phyloP scores from a whole-genome alignment of 2,113 vertebrate genomes.

The Nipponia nippon region DNA sequence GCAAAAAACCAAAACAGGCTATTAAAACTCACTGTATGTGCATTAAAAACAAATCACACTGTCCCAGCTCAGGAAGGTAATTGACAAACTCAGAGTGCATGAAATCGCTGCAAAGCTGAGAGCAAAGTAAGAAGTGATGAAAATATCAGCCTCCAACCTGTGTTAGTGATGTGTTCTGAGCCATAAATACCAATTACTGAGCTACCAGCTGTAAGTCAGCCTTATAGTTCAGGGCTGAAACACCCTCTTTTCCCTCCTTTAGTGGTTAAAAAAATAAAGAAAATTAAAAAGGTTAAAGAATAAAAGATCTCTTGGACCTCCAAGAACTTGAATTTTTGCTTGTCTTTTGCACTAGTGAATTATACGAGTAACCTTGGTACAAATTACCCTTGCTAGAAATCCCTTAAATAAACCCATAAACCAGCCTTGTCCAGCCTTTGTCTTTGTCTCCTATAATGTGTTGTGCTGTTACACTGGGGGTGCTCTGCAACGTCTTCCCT shows the following conservation, averaged over 20 bases:
- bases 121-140: neutral
- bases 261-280: neutral
- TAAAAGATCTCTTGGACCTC: neutral
- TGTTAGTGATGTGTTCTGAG: neutral
- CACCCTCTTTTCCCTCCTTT: neutral
- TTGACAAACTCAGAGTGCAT: constrained; percentile 29
- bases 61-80: neutral
- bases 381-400: neutral
- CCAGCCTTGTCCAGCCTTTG: neutral
- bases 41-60: neutral
- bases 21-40: neutral
- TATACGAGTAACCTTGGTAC: neutral
- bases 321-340: neutral
- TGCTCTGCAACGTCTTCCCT: neutral
- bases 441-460: neutral
- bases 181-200: constrained; percentile 27
- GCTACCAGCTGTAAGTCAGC: neutral
- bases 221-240: neutral
- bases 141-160: neutral
- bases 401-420: neutral
- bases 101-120: constrained; percentile 10
- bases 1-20: neutral
- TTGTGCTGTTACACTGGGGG: neutral
- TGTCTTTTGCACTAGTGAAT: neutral
- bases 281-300: neutral